Conservation (phyloP, 2,113 vertebrate genomes). For the Ammodytes marinus region DNA sequence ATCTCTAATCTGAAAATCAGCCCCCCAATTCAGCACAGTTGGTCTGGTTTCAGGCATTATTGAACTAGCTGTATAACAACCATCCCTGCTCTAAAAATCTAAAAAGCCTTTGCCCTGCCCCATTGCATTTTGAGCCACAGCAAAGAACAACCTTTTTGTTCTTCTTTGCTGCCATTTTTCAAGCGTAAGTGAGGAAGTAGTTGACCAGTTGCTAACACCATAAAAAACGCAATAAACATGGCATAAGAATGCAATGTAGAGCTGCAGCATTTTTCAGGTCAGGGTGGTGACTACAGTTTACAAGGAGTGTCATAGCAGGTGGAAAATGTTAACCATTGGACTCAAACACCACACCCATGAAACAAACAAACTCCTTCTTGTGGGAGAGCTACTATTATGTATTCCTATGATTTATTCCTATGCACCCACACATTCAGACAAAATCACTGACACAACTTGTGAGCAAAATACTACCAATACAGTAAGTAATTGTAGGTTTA, state of each 20-base stretch:
- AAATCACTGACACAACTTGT: background rate
- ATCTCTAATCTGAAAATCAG: constrained; percentile 1
- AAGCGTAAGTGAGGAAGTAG: background rate
- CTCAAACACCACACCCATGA: constrained; percentile 52
- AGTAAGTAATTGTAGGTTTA: constrained; percentile 1
- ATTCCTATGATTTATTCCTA: constrained; percentile 1
- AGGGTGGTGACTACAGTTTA: background rate
- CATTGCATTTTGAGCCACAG: no score
- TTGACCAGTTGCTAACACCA: background rate
- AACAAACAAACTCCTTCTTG: constrained; percentile 30
- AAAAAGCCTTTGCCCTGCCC: background rate
- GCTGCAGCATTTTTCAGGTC: constrained; percentile 26
- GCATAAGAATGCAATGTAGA: background rate
- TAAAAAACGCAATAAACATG: no score
- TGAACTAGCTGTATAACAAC: background rate
- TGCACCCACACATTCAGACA: constrained; percentile 5
- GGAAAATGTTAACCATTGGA: constrained; percentile 54
- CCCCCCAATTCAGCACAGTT: background rate
- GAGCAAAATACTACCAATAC: background rate
- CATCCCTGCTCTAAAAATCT: background rate
- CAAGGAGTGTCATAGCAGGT: constrained; percentile 29
- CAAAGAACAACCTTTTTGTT: background rate
- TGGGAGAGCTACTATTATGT: constrained; percentile 4
- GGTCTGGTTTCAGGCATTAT: background rate
- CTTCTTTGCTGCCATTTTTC: background rate